Base-by-base conservation (phyloP, 2,797 vertebrate genomes). In the Lepus oiostolus region DNA sequence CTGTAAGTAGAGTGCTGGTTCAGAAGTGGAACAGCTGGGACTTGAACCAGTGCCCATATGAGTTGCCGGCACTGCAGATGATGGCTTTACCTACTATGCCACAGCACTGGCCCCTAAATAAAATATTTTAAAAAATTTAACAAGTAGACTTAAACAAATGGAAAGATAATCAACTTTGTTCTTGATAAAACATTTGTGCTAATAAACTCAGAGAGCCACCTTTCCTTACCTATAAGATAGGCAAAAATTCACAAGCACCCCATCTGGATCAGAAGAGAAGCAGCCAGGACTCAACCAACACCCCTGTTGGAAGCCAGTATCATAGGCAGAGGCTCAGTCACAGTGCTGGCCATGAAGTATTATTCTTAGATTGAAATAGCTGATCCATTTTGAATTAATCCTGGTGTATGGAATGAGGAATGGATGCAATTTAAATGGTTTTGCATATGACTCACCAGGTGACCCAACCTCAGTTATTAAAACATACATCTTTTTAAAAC, bases 361-460 rank as follows among this genome's bases (percentile, higher is more conserved):
- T 91, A 88, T 71, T 91, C 9, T 93, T 85, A 85, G 17, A 35
- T 60, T 70, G 90, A 85, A 80, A 30, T 90, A 19, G 88, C 1
- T 26, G 47, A 94, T n/a, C 52, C 87, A 88, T 54, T 94, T 84
- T 24, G 16, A 93, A 93, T 86, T 93, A 94, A 54, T 86, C 32
- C 95, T 95, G 70, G 35, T 85, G 2, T 85, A 30, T 12, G 1
- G 4, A 75, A 8, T 93, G 21, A 92, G 54, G 70, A 88, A 88
- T 80, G 28, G 63, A 70, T 76, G 28, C 58, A 83, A 26, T 95
- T 96, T 95, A 70, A 58, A 77, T 75, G 70, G 85, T 93, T 94
- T 85, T 80, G 16, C 32, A 28, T 63, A 19, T 72, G 47, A 62
- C 30, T 88, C 38, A 67, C 35, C 67, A 76, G 70, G 67, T 92